phyloP scores from a whole-genome alignment of 1,140 invertebrate genomes.

The Pantala flavescens region DNA sequence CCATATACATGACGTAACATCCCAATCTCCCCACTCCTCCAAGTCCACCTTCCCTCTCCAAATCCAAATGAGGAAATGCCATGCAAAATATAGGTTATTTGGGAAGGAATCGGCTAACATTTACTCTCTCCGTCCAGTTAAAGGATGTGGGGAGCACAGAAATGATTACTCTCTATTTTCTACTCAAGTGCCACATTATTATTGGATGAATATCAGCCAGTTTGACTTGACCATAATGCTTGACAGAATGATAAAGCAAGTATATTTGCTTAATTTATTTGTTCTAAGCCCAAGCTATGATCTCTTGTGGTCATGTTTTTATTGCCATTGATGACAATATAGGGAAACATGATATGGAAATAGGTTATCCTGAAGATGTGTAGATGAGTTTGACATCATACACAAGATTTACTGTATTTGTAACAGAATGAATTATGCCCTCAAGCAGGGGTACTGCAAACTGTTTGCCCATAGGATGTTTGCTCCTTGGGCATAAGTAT shows the following conservation, averaged over 20 bases:
- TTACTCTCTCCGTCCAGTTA: not conserved
- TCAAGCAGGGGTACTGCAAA: not conserved
- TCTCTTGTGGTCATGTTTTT: not conserved
- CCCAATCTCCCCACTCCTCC: not conserved
- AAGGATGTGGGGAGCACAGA: slow-evolving; percentile 3
- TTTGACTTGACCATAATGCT: no score
- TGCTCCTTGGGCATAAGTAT: not conserved
- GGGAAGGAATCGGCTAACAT: not conserved
- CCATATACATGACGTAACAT: slow-evolving; percentile 24
- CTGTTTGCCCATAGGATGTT: not conserved
- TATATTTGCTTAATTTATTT: not conserved
- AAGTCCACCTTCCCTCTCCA: not conserved
- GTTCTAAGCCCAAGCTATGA: not conserved
- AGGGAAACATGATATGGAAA: not conserved
- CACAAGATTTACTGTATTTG: no score
- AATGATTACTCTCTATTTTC: not conserved
- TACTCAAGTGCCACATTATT: not conserved
- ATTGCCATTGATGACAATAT: not conserved
- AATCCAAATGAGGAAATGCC: not conserved
- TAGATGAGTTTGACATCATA: no score
- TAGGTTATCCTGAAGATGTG: not conserved
- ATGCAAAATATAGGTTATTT: not conserved
- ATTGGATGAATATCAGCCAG: not conserved
- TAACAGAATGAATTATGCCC: not conserved
- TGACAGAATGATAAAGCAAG: not conserved